These are phyloP conservation scores for Matsumyia berberina DNA, from an alignment of 2,888 invertebrate genomes.

Conservation along the genomic window DNA sequence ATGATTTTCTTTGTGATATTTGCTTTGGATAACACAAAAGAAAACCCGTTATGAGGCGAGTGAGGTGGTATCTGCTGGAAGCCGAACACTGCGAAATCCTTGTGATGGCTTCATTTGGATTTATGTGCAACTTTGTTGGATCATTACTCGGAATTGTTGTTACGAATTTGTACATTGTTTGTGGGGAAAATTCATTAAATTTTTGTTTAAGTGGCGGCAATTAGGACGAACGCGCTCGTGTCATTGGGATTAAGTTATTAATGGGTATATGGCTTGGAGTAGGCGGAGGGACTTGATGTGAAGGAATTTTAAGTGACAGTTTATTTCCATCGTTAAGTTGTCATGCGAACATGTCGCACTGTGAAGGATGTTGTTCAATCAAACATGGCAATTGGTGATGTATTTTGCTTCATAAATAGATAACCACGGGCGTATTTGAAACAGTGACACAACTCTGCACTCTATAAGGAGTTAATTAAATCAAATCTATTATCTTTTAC, in stretches of 20 bases:
- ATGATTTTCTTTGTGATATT: conserved; percentile 65
- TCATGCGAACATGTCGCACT: not conserved
- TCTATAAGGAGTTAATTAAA: too few species aligned
- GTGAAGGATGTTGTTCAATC: too few species aligned
- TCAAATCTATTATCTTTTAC: too few species aligned
- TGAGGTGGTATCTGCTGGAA: conserved; percentile 15
- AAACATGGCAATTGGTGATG: too few species aligned
- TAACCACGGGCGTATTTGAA: too few species aligned
- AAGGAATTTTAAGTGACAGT: too few species aligned
- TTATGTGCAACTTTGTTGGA: conserved; percentile 63
- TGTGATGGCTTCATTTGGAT: conserved; percentile 68
- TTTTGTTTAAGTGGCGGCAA: conserved; percentile 10
- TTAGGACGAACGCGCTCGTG: not conserved
- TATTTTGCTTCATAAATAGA: too few species aligned
- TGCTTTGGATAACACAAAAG: conserved; percentile 47
- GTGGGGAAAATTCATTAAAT: conserved; percentile 21
- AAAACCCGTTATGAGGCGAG: conserved; percentile 16
- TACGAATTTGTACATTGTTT: conserved; percentile 23
- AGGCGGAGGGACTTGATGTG: not conserved
- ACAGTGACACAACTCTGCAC: too few species aligned
- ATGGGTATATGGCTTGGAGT: not conserved
- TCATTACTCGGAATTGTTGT: conserved; percentile 49
- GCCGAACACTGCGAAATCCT: conserved; percentile 43
- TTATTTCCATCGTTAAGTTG: not conserved
- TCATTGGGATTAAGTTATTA: conserved; percentile 33